Conservation (phyloP, 2,113 vertebrate genomes). For the Corvus cornix region DNA sequence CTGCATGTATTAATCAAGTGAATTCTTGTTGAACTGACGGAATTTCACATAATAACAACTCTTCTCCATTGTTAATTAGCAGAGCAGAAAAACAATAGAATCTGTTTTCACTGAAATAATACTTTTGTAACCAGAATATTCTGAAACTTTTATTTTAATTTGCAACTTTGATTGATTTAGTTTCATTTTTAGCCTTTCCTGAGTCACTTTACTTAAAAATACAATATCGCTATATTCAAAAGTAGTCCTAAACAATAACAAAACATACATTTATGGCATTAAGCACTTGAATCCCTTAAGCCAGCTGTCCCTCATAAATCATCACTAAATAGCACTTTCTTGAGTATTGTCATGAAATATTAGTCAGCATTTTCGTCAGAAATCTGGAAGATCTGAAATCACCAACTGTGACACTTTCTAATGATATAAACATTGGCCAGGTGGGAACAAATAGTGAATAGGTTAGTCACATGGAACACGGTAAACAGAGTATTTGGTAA, state of each 20-base stretch:
- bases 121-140: background rate
- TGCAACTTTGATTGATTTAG: background rate
- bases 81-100: background rate
- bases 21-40: conserved; percentile 26
- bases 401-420: background rate
- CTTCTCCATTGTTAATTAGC: conserved; percentile 15
- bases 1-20: conserved; percentile 39
- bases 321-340: background rate
- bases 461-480: background rate
- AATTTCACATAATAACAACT: conserved; percentile 21
- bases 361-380: background rate
- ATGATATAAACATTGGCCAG: background rate
- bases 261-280: background rate
- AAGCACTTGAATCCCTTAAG: background rate
- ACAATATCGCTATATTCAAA: background rate
- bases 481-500: background rate
- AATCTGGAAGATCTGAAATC: background rate
- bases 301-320: background rate
- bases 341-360: background rate
- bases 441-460: background rate
- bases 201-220: background rate
- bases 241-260: background rate
- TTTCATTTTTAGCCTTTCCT: background rate
- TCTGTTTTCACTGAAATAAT: background rate
- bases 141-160: background rate